Percentiles rank a stretch among this genome's conserved stretches.
Conservation (phyloP, 2,113 vertebrate species). For the Elanus axillaris region DNA sequence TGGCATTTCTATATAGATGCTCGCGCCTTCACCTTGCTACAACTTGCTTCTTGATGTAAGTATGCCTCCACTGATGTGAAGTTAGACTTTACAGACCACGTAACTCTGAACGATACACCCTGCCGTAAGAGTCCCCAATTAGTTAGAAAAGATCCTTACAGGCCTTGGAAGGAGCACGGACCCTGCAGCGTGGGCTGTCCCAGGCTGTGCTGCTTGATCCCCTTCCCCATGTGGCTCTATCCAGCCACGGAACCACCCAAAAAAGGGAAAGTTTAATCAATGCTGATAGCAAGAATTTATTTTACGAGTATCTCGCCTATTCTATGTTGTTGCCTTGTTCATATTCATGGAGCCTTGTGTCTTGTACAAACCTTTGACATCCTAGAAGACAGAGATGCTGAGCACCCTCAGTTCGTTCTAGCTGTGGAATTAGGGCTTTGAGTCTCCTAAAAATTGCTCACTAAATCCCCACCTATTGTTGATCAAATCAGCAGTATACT, state of each 20-base stretch:
- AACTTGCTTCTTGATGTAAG: neutral
- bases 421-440: neutral
- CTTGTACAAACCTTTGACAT: neutral
- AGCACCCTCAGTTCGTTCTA: neutral
- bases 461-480: neutral
- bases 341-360: neutral
- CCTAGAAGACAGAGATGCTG: neutral
- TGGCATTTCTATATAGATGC: neutral
- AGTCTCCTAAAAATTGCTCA: neutral
- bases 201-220: neutral
- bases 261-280: neutral
- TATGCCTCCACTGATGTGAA: neutral
- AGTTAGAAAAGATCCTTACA: neutral
- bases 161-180: neutral
- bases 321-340: neutral
- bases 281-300: neutral
- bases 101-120: neutral
- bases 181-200: rapidly evolving
- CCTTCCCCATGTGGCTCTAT: neutral
- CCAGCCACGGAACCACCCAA: neutral
- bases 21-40: neutral
- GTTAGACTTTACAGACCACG: neutral
- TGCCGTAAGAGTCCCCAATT: neutral
- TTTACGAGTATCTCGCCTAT: neutral
- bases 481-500: neutral